Conservation (phyloP, 2,113 vertebrate genomes). For the Perognathus longimembris region DNA sequence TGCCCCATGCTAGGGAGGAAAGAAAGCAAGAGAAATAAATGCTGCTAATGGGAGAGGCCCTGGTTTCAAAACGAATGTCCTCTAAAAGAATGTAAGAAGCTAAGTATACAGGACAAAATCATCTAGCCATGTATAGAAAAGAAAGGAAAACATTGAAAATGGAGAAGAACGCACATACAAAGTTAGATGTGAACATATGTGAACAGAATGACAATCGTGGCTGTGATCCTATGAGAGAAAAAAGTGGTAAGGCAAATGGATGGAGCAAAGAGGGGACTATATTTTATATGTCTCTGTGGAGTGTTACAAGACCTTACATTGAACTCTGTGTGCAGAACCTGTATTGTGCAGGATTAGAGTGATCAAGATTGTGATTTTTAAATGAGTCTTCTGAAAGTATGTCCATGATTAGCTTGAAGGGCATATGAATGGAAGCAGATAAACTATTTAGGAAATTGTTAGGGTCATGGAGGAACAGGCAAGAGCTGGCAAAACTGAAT, state of each 20-base stretch:
- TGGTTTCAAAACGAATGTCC: background rate
- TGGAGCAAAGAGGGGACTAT: background rate
- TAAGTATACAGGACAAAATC: background rate
- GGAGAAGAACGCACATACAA: background rate
- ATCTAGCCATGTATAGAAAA: background rate
- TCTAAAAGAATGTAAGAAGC: background rate
- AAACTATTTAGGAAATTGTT: background rate
- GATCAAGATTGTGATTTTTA: background rate
- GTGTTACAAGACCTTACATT: background rate
- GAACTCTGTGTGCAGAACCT: background rate
- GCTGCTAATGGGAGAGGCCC: background rate
- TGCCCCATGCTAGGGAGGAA: background rate
- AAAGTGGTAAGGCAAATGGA: background rate
- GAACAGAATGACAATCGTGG: background rate
- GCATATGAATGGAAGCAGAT: background rate
- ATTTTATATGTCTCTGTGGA: background rate
- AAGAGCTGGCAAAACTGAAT: too few relatives aligned
- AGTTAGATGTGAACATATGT: background rate
- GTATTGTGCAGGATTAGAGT: background rate
- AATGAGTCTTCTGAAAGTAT: background rate
- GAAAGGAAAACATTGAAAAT: background rate
- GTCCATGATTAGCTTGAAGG: background rate
- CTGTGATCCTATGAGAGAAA: background rate
- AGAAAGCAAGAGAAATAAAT: background rate
- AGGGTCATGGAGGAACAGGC: background rate